Evolutionary conservation across 2,888 invertebrate genomes (phyloP).

Genomic region (Agrotis exclamationis): DNA sequence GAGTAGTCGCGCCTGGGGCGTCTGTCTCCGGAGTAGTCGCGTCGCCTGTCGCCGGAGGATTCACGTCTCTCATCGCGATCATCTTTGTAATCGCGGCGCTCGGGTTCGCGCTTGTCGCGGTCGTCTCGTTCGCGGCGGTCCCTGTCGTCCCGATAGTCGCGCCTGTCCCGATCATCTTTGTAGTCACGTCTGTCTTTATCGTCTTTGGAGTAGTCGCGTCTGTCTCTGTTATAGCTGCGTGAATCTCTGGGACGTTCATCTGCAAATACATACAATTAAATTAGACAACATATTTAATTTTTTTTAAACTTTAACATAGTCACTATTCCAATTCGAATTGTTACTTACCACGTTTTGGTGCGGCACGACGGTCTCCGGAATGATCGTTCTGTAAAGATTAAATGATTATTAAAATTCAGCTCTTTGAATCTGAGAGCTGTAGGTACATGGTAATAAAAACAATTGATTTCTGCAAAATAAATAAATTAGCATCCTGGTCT

Average conservation of each 20-base stretch:
- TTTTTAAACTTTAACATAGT: background rate
- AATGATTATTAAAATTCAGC: background rate
- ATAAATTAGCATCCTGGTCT: no score
- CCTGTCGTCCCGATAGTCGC: conserved; percentile 69
- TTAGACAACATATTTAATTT: conserved; percentile 2
- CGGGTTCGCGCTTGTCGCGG: conserved; percentile 56
- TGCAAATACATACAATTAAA: conserved; percentile 51
- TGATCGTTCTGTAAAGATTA: conserved; percentile 82
- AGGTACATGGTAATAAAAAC: no score
- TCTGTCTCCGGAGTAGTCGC: conserved; percentile 59
- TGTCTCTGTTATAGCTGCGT: conserved; percentile 83
- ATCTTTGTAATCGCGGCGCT: conserved; percentile 59
- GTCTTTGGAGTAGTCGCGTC: conserved; percentile 82
- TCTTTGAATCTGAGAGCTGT: no score
- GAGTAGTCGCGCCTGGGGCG: conserved; percentile 63
- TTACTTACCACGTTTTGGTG: conserved; percentile 83
- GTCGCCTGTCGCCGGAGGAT: conserved; percentile 51
- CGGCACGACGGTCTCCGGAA: conserved; percentile 85
- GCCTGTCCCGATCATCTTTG: conserved; percentile 60
- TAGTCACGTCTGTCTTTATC: conserved; percentile 73
- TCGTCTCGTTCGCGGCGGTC: conserved; percentile 66
- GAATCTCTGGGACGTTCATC: conserved; percentile 84
- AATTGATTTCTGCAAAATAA: no score
- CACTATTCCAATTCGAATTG: background rate
- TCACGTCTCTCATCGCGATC: conserved; percentile 63